Base-by-base conservation (phyloP, 2,888 invertebrate genomes). In the Elmis aenea region DNA sequence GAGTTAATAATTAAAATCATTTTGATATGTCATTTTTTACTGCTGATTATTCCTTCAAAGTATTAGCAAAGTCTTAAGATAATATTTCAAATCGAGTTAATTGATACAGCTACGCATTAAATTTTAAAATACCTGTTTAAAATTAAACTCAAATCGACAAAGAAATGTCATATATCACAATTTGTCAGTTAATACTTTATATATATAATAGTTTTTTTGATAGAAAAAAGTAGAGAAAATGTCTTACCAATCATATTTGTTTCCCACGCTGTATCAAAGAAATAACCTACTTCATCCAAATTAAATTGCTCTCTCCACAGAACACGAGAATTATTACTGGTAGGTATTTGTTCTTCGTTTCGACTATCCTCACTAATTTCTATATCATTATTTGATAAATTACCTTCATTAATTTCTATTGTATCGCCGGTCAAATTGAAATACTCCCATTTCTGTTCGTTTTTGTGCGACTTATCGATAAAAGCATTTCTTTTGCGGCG, bases 391-490 rank as follows among this genome's bases (percentile, higher is more conserved):
- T 18, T 8, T 6, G 5, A 6, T 18, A 18, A 8, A 6, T 18
- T 8, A 3, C 60, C 54, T 13, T 49, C 57, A 14, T 61, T 66
- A 9, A 67, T 57, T 25, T 70, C 65, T 26, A 72, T 60, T 1
- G 64, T 64, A 45, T 73, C 73, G 5, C 71, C 72, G 2, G 70
- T 72, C 27, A 73, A 52, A 62, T 74, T 72, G 47, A 68, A 70
- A 23, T 38, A 54, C 27, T 52, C 45, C 54, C 54, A 54, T 32
- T 46, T 28, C 18, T 32, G 21, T 2, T 9, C 2, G 1, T 26
- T 26, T 22, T 22, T 22, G 20, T 5, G 20, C 5, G 8, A 18
- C 20, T 5, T 18, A 24, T 24, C 10, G 9, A 9, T 8, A 18
- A 18, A 18, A 6, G 18, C 8, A 18, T 5, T 18, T 18, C 18